phyloP scores from a whole-genome alignment of 2,888 invertebrate species.

The Tineola bisselliella region DNA sequence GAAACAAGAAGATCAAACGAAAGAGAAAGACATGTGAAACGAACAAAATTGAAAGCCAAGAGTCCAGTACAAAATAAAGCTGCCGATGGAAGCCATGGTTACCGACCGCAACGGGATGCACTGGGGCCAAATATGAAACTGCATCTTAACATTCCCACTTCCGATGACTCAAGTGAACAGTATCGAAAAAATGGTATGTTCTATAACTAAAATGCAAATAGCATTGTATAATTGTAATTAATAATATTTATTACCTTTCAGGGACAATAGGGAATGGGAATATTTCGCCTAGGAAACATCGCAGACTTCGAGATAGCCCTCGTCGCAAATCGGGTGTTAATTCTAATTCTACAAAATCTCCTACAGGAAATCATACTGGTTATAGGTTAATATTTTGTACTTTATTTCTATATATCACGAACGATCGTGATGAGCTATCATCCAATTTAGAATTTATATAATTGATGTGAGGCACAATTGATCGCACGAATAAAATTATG shows the following conservation, averaged over 20 bases:
- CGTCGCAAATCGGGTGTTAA: constrained; percentile 71
- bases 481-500: too few relatives aligned
- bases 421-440: too few relatives aligned
- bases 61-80: constrained; percentile 57
- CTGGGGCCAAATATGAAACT: constrained; percentile 62
- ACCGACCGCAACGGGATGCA: constrained; percentile 55
- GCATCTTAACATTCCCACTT: constrained; percentile 66
- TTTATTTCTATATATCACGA: too few relatives aligned
- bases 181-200: constrained; percentile 53
- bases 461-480: too few relatives aligned
- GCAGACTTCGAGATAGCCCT: constrained; percentile 72
- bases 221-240: too few relatives aligned
- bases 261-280: constrained; percentile 50
- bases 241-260: constrained; percentile 17
- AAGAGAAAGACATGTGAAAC: constrained; percentile 56
- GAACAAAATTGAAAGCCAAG: constrained; percentile 58
- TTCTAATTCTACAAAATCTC: constrained; percentile 64
- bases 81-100: constrained; percentile 36
- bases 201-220: too few relatives aligned
- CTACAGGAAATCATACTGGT: constrained; percentile 53
- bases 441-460: too few relatives aligned
- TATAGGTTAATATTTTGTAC: constrained; percentile 39
- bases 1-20: constrained; percentile 50
- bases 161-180: constrained; percentile 70
- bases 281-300: constrained; percentile 68